Conservation (phyloP, 2,113 vertebrate genomes). For the Sebastes fasciatus region DNA sequence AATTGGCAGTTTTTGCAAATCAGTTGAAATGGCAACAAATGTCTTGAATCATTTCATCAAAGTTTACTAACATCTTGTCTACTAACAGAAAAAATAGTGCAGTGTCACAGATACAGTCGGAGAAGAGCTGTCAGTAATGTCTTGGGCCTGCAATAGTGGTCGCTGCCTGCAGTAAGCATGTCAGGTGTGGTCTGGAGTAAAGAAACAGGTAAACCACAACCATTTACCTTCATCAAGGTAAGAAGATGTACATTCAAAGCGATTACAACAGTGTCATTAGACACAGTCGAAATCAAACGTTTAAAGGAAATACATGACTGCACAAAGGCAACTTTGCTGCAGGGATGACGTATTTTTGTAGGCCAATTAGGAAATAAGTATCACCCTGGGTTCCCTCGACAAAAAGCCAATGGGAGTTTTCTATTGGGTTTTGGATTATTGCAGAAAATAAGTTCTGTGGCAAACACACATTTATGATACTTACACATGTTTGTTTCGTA, state of each 20-base stretch:
- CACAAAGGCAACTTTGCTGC: not conserved
- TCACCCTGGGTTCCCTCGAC: too few relatives aligned
- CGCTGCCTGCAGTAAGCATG: not conserved
- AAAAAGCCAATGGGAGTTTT: too few relatives aligned
- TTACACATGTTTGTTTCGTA: too few relatives aligned
- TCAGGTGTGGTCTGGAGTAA: not conserved
- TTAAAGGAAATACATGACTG: not conserved
- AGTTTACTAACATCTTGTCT: not conserved
- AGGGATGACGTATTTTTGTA: too few relatives aligned
- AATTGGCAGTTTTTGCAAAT: not conserved
- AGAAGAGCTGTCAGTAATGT: conserved; percentile 18
- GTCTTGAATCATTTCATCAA: not conserved
- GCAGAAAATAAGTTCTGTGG: too few relatives aligned
- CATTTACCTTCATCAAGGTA: not conserved
- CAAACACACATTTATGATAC: too few relatives aligned
- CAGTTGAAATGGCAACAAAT: not conserved
- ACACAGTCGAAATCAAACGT: not conserved
- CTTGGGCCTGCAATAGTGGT: not conserved
- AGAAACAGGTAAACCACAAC: conserved; percentile 8
- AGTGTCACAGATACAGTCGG: not conserved
- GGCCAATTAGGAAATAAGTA: too few relatives aligned
- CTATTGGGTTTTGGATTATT: too few relatives aligned
- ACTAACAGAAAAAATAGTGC: not conserved
- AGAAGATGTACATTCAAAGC: not conserved
- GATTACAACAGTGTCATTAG: not conserved